Evolutionary conservation across 1,140 invertebrate species (phyloP), one percentile per base, ranked within the genome.

Genomic region (Pomacea maculata): DNA sequence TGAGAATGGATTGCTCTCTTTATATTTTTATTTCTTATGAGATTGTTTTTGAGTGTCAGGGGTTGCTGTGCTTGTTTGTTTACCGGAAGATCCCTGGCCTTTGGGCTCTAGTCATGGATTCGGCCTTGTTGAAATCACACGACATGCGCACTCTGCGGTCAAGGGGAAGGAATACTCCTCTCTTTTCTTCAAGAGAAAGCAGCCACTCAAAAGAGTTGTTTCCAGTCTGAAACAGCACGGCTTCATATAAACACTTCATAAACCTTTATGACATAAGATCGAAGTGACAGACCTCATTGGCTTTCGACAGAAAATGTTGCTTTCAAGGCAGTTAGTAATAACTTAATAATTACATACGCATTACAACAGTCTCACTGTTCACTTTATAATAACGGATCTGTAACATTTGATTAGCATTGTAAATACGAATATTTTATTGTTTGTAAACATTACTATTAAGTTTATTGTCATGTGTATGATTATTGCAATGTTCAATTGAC

Each of bases 81-180:
- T n/a, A 70, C 67, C 11, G n/a, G 67, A n/a, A 1, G 67, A 75
- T 54, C 45, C 14, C 54, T 19, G 54, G 54, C 12, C 19, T 15
- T 7, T 17, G 45, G 9, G 14, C 17, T 21, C 45, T 45, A 9
- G 14, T 4, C 45, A 75, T 34, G 1, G 73, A 55, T 19, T 75
- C 52, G 14, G 73, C 73, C 15, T 75, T 75, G 54, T 57, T 21
- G 21, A 75, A 75, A 21, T 75, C 73, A 57, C 73, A 75, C 17
- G 73, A 52, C 11, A 75, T 1, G 1, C 15, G 14, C 15, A 75
- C 17, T 6, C 21, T 75, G 17, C 54, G 34, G 73, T 75, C 73
- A 52, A 75, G 45, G 19, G 73, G 73, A 52, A 75, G 45, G 14
- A 17, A 11, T 21, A 75, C 17, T 57, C 73, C 73, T 6, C 8